A percentile compares a stretch with the other conserved stretches of the same genome.
Conservation (phyloP, 2,797 vertebrate species). For the Rhodeus uyekii region DNA sequence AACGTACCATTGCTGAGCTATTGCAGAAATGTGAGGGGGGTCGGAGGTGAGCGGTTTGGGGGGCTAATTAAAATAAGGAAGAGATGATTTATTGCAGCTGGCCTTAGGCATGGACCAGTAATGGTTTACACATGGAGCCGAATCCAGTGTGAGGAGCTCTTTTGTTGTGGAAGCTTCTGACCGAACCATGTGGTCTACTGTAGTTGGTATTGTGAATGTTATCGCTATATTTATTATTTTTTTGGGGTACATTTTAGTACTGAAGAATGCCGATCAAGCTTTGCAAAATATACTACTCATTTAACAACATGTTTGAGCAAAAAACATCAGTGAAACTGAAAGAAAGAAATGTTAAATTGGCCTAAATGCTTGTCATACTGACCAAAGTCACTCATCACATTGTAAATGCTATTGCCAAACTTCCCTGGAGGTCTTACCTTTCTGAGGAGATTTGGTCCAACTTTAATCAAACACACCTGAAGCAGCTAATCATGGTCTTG, state of each 20-base stretch:
- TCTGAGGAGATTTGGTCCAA: not conserved
- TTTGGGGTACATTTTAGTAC: not conserved
- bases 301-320: not conserved
- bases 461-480: not conserved
- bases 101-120: slow-evolving; percentile 49
- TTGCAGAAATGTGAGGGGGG: slow-evolving; percentile 3
- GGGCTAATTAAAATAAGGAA: slow-evolving; percentile 36
- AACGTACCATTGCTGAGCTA: not conserved
- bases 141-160: slow-evolving; percentile 44
- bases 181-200: not conserved
- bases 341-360: not conserved
- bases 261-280: not conserved
- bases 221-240: not conserved
- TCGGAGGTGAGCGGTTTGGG: slow-evolving; percentile 1
- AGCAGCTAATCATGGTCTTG: not conserved
- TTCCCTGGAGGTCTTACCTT: not conserved
- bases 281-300: not conserved
- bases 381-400: not conserved
- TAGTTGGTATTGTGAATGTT: not conserved
- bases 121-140: slow-evolving; percentile 61
- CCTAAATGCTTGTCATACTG: not conserved
- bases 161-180: slow-evolving; percentile 47
- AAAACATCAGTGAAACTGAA: not conserved
- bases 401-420: not conserved
- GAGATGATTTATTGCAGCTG: slow-evolving; percentile 54